A percentile compares a stretch with the other conserved stretches of the same genome.
phyloP scores from a whole-genome alignment of 2,888 invertebrate genomes.

The Trissolcus japonicus region DNA sequence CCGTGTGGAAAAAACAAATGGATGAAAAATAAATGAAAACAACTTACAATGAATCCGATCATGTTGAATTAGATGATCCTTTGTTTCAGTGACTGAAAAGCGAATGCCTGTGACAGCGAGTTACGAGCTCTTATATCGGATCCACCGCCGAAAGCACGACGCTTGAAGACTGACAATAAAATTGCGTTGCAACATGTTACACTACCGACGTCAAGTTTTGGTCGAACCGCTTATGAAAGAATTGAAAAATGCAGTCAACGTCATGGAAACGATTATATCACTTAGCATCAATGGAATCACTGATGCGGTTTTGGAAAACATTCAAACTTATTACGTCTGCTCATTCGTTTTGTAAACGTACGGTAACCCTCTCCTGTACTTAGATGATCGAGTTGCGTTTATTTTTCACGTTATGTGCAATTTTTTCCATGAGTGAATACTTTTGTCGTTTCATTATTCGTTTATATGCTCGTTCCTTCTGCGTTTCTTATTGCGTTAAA shows the following conservation, averaged over 20 bases:
- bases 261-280: conserved; percentile 27
- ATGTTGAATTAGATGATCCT: conserved; percentile 60
- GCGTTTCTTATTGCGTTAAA: too few species aligned
- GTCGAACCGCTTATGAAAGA: conserved; percentile 60
- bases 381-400: too few species aligned
- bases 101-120: conserved; percentile 62
- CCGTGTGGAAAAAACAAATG: neutral
- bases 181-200: conserved; percentile 53
- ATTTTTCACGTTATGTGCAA: too few species aligned
- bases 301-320: conserved; percentile 13
- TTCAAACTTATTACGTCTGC: neutral
- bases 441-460: neutral
- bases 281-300: conserved; percentile 21
- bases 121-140: conserved; percentile 65
- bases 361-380: neutral
- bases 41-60: conserved; percentile 69
- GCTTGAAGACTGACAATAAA: conserved; percentile 45
- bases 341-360: neutral
- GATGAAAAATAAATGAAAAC: neutral
- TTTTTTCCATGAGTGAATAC: neutral
- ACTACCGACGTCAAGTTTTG: conserved; percentile 41
- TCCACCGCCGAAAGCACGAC: conserved; percentile 46
- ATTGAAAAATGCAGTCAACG: conserved; percentile 31
- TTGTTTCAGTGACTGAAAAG: conserved; percentile 63
- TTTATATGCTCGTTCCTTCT: too few species aligned